Evolutionary conservation across 2,797 vertebrate genomes (phyloP).

Genomic region (Cossypha polioptera): DNA sequence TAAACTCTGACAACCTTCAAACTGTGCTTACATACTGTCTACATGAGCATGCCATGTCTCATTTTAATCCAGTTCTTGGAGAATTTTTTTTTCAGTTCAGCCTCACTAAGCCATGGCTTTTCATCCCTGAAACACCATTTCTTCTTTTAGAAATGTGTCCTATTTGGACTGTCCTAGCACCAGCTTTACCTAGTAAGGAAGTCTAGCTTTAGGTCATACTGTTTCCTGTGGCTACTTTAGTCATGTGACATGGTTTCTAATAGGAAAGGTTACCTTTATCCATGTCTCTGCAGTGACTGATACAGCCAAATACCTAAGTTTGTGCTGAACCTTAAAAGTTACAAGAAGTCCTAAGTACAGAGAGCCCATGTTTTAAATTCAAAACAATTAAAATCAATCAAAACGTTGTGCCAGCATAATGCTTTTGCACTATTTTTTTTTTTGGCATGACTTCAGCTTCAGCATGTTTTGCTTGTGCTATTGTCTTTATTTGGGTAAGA

Average conservation of each 20-base stretch:
- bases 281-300: background rate
- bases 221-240: background rate
- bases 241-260: background rate
- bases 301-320: background rate
- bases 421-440: background rate
- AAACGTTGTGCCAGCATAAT: background rate
- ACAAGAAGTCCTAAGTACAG: background rate
- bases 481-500: background rate
- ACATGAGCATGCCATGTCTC: background rate
- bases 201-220: background rate
- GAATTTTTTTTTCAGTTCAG: background rate
- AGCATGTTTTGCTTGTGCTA: background rate
- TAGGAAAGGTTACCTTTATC: background rate
- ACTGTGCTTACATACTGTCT: background rate
- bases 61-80: background rate
- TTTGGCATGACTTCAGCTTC: background rate
- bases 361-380: background rate
- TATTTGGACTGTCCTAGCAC: background rate
- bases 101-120: background rate
- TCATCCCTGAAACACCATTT: background rate
- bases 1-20: background rate
- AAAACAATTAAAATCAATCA: background rate
- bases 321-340: background rate
- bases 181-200: background rate
- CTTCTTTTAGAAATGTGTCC: background rate